phyloP scores from a whole-genome alignment of 2,888 invertebrate species.

The Hemithea aestivaria region DNA sequence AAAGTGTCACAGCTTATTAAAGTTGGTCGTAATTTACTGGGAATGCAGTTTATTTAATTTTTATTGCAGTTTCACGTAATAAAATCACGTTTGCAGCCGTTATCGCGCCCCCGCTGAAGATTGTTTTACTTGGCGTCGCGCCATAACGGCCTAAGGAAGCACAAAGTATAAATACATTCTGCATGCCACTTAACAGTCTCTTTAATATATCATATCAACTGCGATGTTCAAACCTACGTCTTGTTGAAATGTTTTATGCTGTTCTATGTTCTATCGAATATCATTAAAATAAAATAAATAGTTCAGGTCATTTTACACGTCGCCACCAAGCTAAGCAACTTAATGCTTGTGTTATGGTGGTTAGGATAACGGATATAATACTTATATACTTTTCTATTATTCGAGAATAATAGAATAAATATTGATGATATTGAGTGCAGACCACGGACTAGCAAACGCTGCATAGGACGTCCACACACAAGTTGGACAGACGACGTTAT shows the following conservation, averaged over 20 bases:
- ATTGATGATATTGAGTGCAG: no score
- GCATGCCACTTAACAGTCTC: slow-evolving; percentile 74
- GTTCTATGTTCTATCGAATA: no score
- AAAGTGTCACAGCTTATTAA: neutral
- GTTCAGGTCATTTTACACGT: no score
- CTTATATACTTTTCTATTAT: no score
- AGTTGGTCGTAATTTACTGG: slow-evolving; percentile 19
- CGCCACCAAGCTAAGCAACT: no score
- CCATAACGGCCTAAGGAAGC: slow-evolving; percentile 75
- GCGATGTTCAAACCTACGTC: slow-evolving; percentile 52
- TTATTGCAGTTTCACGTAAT: slow-evolving; percentile 60
- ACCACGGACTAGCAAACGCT: no score
- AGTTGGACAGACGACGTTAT: no score
- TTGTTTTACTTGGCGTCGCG: slow-evolving; percentile 73
- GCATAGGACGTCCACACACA: no score
- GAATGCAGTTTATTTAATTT: slow-evolving; percentile 53
- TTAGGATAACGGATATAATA: no score
- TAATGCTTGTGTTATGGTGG: no score
- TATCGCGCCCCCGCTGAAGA: slow-evolving; percentile 66
- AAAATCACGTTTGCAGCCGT: slow-evolving; percentile 58
- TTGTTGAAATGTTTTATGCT: slow-evolving; percentile 8
- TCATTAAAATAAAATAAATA: no score
- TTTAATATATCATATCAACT: slow-evolving; percentile 56
- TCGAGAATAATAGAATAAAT: slow-evolving; percentile 4
- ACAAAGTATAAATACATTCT: slow-evolving; percentile 76